Evolutionary conservation across 1,140 invertebrate species (phyloP), one percentile per base, ranked within the genome.

Genomic region (Drosophila ohnishii): DNA sequence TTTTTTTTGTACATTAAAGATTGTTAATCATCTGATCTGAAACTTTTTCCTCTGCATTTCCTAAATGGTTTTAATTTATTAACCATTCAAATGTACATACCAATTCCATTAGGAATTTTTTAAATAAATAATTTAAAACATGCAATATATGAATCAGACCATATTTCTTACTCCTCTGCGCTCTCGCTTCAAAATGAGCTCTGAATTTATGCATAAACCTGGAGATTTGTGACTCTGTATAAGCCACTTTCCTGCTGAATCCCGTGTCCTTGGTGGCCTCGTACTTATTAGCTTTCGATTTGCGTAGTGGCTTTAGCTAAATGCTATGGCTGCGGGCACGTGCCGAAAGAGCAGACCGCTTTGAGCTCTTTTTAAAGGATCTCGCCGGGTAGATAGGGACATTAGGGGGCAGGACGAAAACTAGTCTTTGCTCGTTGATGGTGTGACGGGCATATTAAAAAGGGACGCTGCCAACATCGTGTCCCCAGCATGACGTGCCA

Each of bases 381-480:
- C 58, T 22, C 22, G 6, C 25, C n/a, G 16, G 16, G 37, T 10
- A 14, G 59, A 8, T 9, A 16, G 60, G 7, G 19, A 37, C 25
- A 40, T 40, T 25, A 32, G 32, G 37, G 19, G 51, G 44, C 48
- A 55, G 71, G 37, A 59, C 53, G 40, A 30, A 87, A 86, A 83
- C 83, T 87, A 83, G 82, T 83, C 53, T 64, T 63, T 44, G 44
- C 75, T 78, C 55, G 65, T 64, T 78, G 80, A 80, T 53, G 84
- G 75, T 87, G 83, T 83, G 84, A 80, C 79, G 81, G 79, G 83
- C 84, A 87, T 87, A 87, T 87, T 87, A 87, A 87, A 88, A 86
- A 87, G 84, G 83, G 75, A 78, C 84, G 65, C 71, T 50, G 79
- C 44, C 79, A 66, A 75, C 80, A 72, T 75, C 75, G 73, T 79